Evolutionary conservation across 2,113 vertebrate species (phyloP).

Genomic region (Trochalopteron elliotii): DNA sequence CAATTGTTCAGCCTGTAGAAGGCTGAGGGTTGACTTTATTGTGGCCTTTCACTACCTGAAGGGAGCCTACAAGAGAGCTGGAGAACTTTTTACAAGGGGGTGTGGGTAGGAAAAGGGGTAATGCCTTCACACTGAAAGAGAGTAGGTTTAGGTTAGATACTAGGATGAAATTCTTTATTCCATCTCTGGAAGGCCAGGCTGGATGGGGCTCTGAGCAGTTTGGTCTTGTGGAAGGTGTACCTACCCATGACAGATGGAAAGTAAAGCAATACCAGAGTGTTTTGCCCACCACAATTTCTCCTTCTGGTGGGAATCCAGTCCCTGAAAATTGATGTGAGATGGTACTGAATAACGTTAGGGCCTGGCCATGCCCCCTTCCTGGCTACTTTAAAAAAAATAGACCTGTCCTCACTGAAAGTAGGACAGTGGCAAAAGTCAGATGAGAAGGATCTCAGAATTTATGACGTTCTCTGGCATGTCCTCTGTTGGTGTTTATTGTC

Average conservation of each 20-base stretch:
- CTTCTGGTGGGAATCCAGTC: neutral
- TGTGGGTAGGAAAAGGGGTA: neutral
- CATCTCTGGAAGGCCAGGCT: neutral
- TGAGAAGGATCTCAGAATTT: neutral
- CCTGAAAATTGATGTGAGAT: neutral
- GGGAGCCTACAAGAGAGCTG: neutral
- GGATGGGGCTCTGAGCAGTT: neutral
- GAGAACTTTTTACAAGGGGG: neutral
- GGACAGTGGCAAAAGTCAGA: neutral
- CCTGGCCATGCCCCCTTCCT: neutral
- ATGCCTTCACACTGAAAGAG: neutral
- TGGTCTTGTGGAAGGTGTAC: neutral
- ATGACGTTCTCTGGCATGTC: neutral
- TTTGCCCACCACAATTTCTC: neutral
- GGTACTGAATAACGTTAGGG: neutral
- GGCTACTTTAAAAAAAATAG: neutral
- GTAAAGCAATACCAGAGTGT: accelerated
- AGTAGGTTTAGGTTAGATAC: neutral
- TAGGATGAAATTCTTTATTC: neutral
- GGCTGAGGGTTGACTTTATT: neutral
- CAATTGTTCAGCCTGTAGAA: neutral
- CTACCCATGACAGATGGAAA: neutral
- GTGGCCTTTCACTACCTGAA: neutral
- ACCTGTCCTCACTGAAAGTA: neutral
- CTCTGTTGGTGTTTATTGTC: neutral